These are phyloP conservation scores for Noctua fimbriata DNA, from an alignment of 2,888 invertebrate species.

Conservation along the genomic window DNA sequence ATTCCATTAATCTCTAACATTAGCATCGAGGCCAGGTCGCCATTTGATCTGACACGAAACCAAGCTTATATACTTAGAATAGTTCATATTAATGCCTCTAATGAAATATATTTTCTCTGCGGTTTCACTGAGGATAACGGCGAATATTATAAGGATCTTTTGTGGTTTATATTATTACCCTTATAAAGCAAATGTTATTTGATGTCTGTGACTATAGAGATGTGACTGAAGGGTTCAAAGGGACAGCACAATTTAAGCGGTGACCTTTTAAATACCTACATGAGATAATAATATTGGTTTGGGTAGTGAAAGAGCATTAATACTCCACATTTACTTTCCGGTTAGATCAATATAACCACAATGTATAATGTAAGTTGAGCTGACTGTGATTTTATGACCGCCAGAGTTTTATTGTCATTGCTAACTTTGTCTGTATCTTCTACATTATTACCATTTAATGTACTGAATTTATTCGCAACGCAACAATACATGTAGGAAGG, in stretches of 20 bases:
- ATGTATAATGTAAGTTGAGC: slow-evolving; percentile 27
- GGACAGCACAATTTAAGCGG: slow-evolving; percentile 21
- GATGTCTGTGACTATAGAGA: slow-evolving; percentile 30
- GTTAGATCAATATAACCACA: slow-evolving; percentile 27
- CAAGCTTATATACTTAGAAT: slow-evolving; percentile 77
- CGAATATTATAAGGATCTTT: slow-evolving; percentile 68
- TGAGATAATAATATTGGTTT: slow-evolving; percentile 32
- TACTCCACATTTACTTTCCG: slow-evolving; percentile 4
- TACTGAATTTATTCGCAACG: slow-evolving; percentile 29
- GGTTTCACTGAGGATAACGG: slow-evolving; percentile 70
- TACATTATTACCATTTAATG: slow-evolving; percentile 23
- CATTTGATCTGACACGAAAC: slow-evolving; percentile 81
- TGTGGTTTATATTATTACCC: slow-evolving; percentile 63
- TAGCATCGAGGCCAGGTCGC: slow-evolving; percentile 83
- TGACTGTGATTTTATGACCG: slow-evolving; percentile 34
- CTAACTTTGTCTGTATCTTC: slow-evolving; percentile 26
- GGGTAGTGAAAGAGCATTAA: slow-evolving; percentile 14
- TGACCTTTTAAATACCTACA: slow-evolving; percentile 47
- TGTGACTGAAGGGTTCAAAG: slow-evolving; percentile 44
- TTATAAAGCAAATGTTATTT: slow-evolving; percentile 54
- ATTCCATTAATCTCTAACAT: slow-evolving; percentile 86
- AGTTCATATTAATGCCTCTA: slow-evolving; percentile 79
- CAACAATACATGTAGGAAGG: slow-evolving; percentile 23
- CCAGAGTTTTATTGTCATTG: slow-evolving; percentile 34
- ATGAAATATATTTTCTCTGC: slow-evolving; percentile 78